Conservation (phyloP, 2,797 vertebrate species). For the Cephalopachus bancanus region DNA sequence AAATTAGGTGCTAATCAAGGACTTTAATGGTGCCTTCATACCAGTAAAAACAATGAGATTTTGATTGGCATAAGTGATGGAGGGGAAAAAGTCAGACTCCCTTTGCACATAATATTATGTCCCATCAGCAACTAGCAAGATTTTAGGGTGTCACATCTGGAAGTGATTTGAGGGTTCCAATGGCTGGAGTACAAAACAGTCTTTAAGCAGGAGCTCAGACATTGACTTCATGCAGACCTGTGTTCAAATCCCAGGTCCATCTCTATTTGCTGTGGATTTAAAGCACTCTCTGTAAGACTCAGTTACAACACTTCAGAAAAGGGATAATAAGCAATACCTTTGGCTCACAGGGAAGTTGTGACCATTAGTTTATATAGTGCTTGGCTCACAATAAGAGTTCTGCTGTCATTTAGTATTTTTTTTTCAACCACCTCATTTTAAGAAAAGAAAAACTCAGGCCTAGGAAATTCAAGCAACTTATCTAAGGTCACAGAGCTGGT, state of each 20-base stretch:
- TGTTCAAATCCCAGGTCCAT: neutral
- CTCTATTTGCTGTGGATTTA: neutral
- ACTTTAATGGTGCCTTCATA: neutral
- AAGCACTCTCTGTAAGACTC: neutral
- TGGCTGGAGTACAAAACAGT: neutral
- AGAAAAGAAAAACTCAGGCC: neutral
- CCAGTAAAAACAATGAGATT: neutral
- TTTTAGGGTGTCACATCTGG: neutral
- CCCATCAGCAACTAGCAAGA: neutral
- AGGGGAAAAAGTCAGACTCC: neutral
- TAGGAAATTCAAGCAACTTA: neutral
- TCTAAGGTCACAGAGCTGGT: neutral
- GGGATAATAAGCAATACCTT: neutral
- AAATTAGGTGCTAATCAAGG: conserved; percentile 23
- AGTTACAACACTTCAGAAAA: neutral
- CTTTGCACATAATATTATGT: neutral
- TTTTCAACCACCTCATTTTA: neutral
- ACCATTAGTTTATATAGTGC: neutral
- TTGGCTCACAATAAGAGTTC: neutral
- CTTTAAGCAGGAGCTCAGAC: neutral
- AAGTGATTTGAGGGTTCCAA: neutral
- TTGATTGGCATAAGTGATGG: neutral
- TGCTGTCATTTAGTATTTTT: neutral
- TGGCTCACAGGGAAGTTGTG: neutral
- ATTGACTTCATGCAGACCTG: neutral